phyloP scores from a whole-genome alignment of 2,113 vertebrate species.

The Orycteropus afer region DNA sequence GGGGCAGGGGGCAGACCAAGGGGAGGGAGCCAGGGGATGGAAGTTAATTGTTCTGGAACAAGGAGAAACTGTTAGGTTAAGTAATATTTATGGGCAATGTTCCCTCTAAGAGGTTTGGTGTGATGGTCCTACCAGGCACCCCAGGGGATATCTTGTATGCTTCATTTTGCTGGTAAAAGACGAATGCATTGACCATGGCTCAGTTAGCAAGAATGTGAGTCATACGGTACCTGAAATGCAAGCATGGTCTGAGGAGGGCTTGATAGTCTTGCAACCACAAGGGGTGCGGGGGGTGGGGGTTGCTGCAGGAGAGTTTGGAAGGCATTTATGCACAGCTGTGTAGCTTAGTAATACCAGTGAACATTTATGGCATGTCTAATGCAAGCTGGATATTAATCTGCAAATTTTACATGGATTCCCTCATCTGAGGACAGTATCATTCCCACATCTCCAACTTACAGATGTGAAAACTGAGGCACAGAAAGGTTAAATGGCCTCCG shows the following conservation, averaged over 20 bases:
- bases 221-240: not conserved
- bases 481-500: not conserved
- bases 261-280: not conserved
- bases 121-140: not conserved
- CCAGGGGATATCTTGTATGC: rapidly evolving
- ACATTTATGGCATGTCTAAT: rapidly evolving
- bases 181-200: not conserved
- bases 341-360: not conserved
- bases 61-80: not conserved
- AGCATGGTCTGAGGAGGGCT: not conserved
- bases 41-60: not conserved
- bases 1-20: no score
- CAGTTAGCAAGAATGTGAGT: not conserved
- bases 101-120: not conserved
- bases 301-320: not conserved
- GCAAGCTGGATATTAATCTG: not conserved
- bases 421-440: not conserved
- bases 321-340: not conserved
- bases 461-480: not conserved
- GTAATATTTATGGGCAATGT: not conserved
- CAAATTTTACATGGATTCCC: not conserved
- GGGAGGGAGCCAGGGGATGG: not conserved
- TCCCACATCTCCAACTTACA: not conserved
- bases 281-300: rapidly evolving
- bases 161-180: rapidly evolving